Evolutionary conservation across 2,113 vertebrate genomes (phyloP), one percentile per base, ranked within the genome.

Genomic region (Acanthisitta chloris): DNA sequence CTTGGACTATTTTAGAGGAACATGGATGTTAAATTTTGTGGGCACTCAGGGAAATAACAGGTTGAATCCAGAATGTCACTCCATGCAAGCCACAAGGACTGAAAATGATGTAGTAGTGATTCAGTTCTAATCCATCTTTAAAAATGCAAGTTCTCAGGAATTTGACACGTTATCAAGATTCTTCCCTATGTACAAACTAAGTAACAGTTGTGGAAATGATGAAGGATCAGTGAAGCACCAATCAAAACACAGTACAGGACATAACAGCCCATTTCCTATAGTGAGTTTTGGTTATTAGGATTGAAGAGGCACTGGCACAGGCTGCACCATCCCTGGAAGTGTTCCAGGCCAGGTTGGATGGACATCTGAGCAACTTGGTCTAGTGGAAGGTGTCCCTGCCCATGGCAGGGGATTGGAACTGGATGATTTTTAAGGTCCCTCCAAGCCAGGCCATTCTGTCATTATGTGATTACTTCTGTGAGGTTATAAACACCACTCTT

Each of bases 1-100:
- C 49, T 79, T 71, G 48, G 61, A 87, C 51, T 46, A 36, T 43
- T 94, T 91, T 58, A 88, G 88, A 86, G 61, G 43, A 76, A 76
- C 51, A 77, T 7, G 34, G 65, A 90, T 17, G 36, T 59, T 77
- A 58, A 74, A 65, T 43, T 74, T 70, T 88, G 84, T 73, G 72
- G 79, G 49, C 66, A 74, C 31, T 45, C 10, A 58, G 33, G n/a
- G 31, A 87, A 81, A 85, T 91, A 96, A 96, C 64, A 94, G 71
- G 87, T 28, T 83, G 55, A 64, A 88, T 36, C 46, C 66, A 77
- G n/a, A 86, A 93, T 25, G n/a, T 65, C 61, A 58, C 31, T 80
- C 48, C 5, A 18, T 43, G 38, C 38, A 86, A 92, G 49, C 76
- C 83, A 84, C 79, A 93, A 76, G 72, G 92, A 69, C 46, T 55